phyloP scores from a whole-genome alignment of 2,113 vertebrate species.

The Grallaria varia region DNA sequence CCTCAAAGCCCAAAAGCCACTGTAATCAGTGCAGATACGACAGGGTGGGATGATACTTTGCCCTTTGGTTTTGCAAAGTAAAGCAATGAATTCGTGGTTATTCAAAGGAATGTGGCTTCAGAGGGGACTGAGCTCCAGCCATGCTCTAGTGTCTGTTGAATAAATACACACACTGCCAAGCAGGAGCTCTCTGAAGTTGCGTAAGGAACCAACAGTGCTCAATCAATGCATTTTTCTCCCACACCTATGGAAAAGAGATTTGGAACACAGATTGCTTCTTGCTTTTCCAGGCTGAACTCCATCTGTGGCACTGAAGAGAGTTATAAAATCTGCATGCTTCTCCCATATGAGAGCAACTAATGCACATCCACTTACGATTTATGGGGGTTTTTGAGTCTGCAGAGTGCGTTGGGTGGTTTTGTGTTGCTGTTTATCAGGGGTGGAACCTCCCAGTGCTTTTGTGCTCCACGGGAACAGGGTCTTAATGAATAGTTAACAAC shows the following conservation, averaged over 20 bases:
- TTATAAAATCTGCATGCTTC: not conserved
- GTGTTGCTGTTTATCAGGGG: not conserved
- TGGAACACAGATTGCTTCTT: constrained; percentile 16
- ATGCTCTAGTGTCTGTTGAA: not conserved
- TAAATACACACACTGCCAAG: not conserved
- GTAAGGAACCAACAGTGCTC: not conserved
- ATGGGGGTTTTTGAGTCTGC: not conserved
- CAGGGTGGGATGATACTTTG: not conserved
- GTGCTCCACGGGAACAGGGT: not conserved
- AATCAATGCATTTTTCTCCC: constrained; percentile 7
- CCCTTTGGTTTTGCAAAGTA: not conserved
- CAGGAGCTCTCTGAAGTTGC: not conserved
- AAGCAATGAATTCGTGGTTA: not conserved
- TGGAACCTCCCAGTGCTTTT: not conserved
- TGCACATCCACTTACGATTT: not conserved
- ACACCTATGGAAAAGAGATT: constrained; percentile 17
- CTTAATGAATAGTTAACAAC: not conserved
- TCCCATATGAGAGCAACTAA: not conserved
- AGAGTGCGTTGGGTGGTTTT: not conserved
- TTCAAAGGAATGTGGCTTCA: not conserved
- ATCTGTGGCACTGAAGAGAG: constrained; percentile 11
- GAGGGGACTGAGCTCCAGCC: not conserved
- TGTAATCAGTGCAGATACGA: not conserved
- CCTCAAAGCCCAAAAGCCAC: not conserved
- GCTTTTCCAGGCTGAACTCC: constrained; percentile 26